phyloP scores from a whole-genome alignment of 1,140 invertebrate species.

The Manduca sexta region DNA sequence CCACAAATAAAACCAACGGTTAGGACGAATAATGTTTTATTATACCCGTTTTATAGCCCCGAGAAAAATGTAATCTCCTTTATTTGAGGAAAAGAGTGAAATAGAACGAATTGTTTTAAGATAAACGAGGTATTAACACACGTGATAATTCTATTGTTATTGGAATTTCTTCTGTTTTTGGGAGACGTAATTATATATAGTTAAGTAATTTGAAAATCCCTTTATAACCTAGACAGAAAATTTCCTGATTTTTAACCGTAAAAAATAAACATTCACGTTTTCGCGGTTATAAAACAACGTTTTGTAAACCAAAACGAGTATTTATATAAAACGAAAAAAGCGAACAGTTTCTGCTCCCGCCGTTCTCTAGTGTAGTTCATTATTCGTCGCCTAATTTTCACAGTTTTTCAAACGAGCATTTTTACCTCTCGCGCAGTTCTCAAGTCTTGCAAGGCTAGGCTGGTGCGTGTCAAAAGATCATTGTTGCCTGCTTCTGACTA shows the following conservation, averaged over 20 bases:
- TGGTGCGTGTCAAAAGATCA: slow-evolving; percentile 52
- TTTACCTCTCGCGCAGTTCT: slow-evolving; percentile 26
- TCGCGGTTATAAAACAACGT: too few relatives aligned
- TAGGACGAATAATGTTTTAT: slow-evolving; percentile 55
- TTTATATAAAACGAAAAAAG: not conserved
- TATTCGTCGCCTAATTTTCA: slow-evolving; percentile 30
- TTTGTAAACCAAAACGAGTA: not conserved
- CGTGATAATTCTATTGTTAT: too few relatives aligned
- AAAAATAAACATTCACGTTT: not conserved
- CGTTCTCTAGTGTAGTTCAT: slow-evolving; percentile 1
- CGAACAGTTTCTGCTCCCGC: not conserved
- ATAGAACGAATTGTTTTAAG: too few relatives aligned
- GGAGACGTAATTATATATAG: too few relatives aligned
- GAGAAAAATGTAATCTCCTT: slow-evolving; percentile 50
- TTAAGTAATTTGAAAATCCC: too few relatives aligned
- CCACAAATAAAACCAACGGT: slow-evolving; percentile 36
- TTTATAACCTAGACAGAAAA: too few relatives aligned
- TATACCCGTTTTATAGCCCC: slow-evolving; percentile 49
- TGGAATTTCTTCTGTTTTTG: too few relatives aligned
- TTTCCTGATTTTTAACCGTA: not conserved
- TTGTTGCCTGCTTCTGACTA: slow-evolving; percentile 34
- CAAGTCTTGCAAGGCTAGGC: slow-evolving; percentile 25
- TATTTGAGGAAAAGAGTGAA: slow-evolving; percentile 25
- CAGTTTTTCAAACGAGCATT: slow-evolving; percentile 31
- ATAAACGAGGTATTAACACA: too few relatives aligned